Conservation (phyloP, 2,113 vertebrate species). For the Gopherus flavomarginatus region DNA sequence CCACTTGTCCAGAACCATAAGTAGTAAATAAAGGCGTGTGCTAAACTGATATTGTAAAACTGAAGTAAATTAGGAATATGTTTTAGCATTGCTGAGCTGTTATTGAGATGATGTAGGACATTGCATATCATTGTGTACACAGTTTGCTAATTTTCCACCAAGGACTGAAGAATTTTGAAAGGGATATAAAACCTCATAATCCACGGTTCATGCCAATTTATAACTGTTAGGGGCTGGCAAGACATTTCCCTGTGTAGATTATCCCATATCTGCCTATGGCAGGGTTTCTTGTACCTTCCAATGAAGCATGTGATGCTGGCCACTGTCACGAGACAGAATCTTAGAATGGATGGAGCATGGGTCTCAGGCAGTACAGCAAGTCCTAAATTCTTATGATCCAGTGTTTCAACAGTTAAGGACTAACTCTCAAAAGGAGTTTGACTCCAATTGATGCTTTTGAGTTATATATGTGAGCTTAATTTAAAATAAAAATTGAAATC, state of each 20-base stretch:
- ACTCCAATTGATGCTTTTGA: neutral
- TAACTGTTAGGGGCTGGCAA: neutral
- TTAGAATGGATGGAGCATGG: neutral
- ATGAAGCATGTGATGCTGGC: neutral
- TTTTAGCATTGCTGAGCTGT: neutral
- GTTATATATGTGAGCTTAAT: neutral
- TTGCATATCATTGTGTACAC: neutral
- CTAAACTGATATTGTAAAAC: slow-evolving; percentile 35
- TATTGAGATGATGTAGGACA: neutral
- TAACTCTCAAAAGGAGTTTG: neutral
- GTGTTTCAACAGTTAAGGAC: neutral
- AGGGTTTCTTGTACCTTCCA: neutral
- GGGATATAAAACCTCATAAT: neutral
- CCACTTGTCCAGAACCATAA: neutral
- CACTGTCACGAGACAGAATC: neutral
- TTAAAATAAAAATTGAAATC: neutral
- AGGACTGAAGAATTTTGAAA: neutral
- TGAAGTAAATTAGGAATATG: slow-evolving; percentile 31
- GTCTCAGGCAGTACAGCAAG: neutral
- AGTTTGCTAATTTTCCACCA: neutral
- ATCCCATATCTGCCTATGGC: neutral
- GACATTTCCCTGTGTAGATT: neutral
- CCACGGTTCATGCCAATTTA: neutral
- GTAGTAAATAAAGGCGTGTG: slow-evolving; percentile 26
- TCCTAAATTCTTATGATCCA: neutral